These are phyloP conservation scores for Automeris io DNA, from an alignment of 2,888 invertebrate genomes.

Conservation along the genomic window DNA sequence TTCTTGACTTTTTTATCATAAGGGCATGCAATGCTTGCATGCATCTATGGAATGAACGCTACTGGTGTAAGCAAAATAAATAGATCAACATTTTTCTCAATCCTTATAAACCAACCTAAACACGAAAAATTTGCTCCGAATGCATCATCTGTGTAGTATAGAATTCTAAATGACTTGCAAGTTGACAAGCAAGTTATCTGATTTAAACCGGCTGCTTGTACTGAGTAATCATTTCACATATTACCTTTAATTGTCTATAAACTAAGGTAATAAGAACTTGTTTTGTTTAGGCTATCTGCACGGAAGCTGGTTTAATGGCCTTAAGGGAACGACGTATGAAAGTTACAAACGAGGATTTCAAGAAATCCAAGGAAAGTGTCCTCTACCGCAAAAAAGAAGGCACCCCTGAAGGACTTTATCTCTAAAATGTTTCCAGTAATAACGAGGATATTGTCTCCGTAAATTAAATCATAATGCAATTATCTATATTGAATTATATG, in stretches of 20 bases:
- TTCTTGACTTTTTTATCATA: no score
- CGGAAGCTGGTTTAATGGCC: conserved; percentile 99
- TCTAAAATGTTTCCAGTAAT: conserved; percentile 77
- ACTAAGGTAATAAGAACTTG: not conserved
- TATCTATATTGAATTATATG: conserved; percentile 16
- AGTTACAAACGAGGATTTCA: conserved; percentile 99
- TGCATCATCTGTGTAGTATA: no score
- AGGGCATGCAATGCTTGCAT: no score
- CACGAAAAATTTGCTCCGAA: no score
- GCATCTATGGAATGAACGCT: no score
- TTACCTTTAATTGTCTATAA: not conserved
- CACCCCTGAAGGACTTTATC: conserved; percentile 98
- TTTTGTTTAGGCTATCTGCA: conserved; percentile 93
- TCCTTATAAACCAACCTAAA: no score
- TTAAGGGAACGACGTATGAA: conserved; percentile 98
- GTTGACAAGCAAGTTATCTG: no score
- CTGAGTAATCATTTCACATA: no score
- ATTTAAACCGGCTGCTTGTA: no score
- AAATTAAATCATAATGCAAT: conserved; percentile 7
- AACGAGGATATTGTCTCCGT: not conserved
- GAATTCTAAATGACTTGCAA: no score
- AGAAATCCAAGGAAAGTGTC: conserved; percentile 99
- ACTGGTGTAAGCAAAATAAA: no score
- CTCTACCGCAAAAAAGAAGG: conserved; percentile 99
- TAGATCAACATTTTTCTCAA: no score